These are phyloP conservation scores for Erebia aethiops DNA, from an alignment of 2,888 invertebrate species.

Conservation along the genomic window DNA sequence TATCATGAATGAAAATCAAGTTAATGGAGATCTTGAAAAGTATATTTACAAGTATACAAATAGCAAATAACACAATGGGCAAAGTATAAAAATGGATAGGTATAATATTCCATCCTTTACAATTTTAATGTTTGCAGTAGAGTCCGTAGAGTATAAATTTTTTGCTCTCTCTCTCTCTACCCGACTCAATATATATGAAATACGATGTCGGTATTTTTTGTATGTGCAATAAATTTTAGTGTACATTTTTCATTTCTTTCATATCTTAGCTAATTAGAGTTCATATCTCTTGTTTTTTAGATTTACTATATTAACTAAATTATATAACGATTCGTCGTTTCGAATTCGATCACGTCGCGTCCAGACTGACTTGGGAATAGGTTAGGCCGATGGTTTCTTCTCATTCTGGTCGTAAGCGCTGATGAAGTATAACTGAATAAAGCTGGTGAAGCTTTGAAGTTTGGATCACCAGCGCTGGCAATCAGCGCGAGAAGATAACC, in stretches of 20 bases:
- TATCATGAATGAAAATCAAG: no score
- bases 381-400: not conserved
- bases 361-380: not conserved
- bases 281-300: conserved; percentile 63
- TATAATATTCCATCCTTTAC: conserved; percentile 26
- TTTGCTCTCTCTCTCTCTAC: conserved; percentile 46
- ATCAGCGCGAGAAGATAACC: no score
- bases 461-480: no score
- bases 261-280: conserved; percentile 80
- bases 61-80: conserved; percentile 4
- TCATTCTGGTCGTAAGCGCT: no score
- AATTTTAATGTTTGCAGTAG: conserved; percentile 47
- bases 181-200: conserved; percentile 46
- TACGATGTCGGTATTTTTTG: conserved; percentile 69
- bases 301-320: conserved; percentile 38
- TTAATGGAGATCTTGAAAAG: no score
- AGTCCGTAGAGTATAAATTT: conserved; percentile 40
- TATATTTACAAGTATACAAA: no score
- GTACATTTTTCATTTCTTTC: conserved; percentile 66
- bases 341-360: conserved; percentile 11
- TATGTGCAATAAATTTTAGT: conserved; percentile 79
- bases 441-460: no score
- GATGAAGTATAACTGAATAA: no score
- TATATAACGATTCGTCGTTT: conserved; percentile 29
- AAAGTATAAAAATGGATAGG: not conserved